phyloP scores from a whole-genome alignment of 2,797 vertebrate species.

The Anas capensis region DNA sequence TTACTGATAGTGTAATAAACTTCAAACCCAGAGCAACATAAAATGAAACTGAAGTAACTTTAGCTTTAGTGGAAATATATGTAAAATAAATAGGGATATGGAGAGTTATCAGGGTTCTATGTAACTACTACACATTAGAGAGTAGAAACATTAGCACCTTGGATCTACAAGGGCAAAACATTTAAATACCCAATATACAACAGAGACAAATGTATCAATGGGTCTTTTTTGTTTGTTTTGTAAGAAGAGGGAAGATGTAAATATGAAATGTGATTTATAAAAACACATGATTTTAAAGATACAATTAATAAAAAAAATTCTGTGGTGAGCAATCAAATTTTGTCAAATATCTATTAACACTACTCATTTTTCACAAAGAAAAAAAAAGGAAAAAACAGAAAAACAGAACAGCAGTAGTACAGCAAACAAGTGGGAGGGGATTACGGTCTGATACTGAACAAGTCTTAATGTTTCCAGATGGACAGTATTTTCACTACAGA shows the following conservation, averaged over 20 bases:
- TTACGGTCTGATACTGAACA: background rate
- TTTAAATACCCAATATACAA: background rate
- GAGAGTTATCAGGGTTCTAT: background rate
- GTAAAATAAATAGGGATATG: background rate
- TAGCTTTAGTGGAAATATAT: background rate
- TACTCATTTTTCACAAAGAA: background rate
- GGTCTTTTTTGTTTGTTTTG: background rate
- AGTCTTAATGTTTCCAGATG: background rate
- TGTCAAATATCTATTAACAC: background rate
- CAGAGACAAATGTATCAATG: background rate
- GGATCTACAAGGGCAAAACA: background rate
- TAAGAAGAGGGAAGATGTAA: fast-evolving
- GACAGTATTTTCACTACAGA: background rate
- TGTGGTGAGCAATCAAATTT: background rate
- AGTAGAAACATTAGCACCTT: background rate
- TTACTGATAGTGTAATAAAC: background rate
- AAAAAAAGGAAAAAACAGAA: background rate
- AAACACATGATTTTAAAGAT: background rate
- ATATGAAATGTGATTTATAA: background rate
- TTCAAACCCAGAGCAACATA: background rate
- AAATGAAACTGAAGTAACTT: background rate
- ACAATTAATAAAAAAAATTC: background rate
- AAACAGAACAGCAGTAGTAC: background rate
- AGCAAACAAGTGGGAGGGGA: background rate
- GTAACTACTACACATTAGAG: background rate